Percentiles rank a stretch among this genome's conserved stretches.
phyloP scores from a whole-genome alignment of 2,888 invertebrate genomes.

The Rhimphoctona megacephalus region DNA sequence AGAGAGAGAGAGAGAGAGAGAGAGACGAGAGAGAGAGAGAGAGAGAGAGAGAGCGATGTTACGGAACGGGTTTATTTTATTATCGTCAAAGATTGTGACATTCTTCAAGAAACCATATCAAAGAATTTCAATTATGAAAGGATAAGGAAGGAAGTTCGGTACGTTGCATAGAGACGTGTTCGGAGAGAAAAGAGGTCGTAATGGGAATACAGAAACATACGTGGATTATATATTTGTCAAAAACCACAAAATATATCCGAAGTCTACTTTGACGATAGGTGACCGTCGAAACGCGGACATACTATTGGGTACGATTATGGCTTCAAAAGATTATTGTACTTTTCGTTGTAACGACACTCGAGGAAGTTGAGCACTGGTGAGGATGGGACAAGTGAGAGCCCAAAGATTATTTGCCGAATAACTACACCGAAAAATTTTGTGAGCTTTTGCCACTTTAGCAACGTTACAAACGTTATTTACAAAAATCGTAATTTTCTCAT shows the following conservation, averaged over 20 bases:
- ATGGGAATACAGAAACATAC: constrained; percentile 95
- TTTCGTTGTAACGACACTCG: constrained; percentile 91
- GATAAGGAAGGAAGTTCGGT: constrained; percentile 93
- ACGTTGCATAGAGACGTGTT: constrained; percentile 92
- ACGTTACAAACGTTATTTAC: constrained; percentile 69
- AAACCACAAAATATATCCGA: constrained; percentile 91
- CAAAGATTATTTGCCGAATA: constrained; percentile 90
- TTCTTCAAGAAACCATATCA: constrained; percentile 54
- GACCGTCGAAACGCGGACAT: constrained; percentile 98
- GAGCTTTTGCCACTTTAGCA: constrained; percentile 88
- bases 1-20: too few species aligned
- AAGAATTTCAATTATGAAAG: constrained; percentile 55
- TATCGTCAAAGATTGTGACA: constrained; percentile 40
- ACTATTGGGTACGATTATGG: constrained; percentile 94
- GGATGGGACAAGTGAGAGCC: constrained; percentile 87
- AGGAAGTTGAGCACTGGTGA: constrained; percentile 87
- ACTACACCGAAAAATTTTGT: constrained; percentile 90
- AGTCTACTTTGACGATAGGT: constrained; percentile 95
- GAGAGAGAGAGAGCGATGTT: too few species aligned
- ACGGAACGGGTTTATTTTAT: constrained; percentile 33
- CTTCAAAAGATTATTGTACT: constrained; percentile 95
- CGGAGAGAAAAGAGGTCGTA: constrained; percentile 91
- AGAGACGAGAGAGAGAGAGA: too few species aligned
- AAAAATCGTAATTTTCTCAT: constrained; percentile 60
- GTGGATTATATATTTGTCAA: constrained; percentile 91